These are phyloP conservation scores for Dreissena rostriformis DNA, from an alignment of 1,140 invertebrate species.

Conservation along the genomic window DNA sequence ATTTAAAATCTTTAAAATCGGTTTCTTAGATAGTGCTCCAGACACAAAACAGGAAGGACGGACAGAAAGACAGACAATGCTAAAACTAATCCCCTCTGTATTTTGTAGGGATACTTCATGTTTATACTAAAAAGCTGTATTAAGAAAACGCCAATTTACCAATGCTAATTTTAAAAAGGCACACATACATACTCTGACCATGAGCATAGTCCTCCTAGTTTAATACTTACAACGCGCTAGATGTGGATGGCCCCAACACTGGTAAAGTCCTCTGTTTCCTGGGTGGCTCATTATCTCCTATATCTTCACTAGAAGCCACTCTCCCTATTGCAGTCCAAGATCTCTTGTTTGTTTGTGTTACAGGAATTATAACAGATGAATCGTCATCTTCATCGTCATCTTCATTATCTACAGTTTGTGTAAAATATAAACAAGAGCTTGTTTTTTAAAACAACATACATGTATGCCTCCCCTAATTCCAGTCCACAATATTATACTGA, in stretches of 20 bases:
- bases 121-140: conserved; percentile 5
- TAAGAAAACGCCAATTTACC: conserved; percentile 6
- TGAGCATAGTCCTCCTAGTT: conserved; percentile 14
- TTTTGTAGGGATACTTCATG: conserved; percentile 6
- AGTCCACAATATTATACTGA: conserved; percentile 20
- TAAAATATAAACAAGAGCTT: conserved; percentile 7
- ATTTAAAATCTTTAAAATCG: conserved; percentile 8
- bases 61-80: conserved; percentile 5
- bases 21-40: conserved; percentile 5
- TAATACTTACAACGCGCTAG: conserved; percentile 24
- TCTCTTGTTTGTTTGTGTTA: conserved; percentile 30
- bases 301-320: conserved; percentile 31
- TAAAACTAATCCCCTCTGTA: conserved; percentile 6
- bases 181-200: conserved; percentile 23
- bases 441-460: conserved; percentile 33
- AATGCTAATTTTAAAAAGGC: conserved; percentile 7
- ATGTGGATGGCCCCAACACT: conserved; percentile 31
- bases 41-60: conserved; percentile 4
- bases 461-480: conserved; percentile 5
- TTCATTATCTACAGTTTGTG: conserved; percentile 5
- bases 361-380: conserved; percentile 39
- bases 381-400: conserved; percentile 28
- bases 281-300: conserved; percentile 21
- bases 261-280: conserved; percentile 29
- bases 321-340: conserved; percentile 18